A percentile compares a stretch with the other conserved stretches of the same genome.
Evolutionary conservation across 2,113 vertebrate genomes (phyloP).

Genomic region (human (Homo sapiens)): DNA sequence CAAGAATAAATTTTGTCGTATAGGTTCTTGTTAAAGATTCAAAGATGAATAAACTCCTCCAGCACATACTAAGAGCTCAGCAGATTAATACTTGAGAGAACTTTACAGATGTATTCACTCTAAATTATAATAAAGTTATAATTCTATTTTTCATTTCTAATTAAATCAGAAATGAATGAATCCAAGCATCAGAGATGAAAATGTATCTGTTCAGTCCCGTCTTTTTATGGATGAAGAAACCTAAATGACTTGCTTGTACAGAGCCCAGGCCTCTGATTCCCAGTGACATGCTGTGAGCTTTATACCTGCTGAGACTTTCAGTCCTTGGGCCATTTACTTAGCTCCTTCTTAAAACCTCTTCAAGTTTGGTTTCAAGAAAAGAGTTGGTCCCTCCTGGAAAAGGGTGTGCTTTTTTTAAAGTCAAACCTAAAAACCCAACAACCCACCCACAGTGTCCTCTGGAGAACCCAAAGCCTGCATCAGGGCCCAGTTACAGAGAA

Average conservation of each 20-base stretch:
- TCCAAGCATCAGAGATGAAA: background rate
- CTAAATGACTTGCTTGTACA: background rate
- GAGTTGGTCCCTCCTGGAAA: background rate
- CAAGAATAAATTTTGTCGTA: background rate
- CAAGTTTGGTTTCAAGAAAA: constrained; percentile 15
- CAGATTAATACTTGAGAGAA: background rate
- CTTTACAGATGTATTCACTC: background rate
- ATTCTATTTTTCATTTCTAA: background rate
- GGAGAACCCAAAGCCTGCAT: background rate
- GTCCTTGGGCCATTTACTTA: background rate
- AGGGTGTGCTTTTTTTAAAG: background rate
- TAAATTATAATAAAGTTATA: background rate
- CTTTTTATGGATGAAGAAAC: background rate
- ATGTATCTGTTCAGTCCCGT: background rate
- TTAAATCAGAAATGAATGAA: background rate
- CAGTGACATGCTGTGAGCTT: background rate
- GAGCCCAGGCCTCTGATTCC: background rate
- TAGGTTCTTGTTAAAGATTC: background rate
- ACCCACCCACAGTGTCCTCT: background rate
- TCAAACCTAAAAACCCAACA: background rate
- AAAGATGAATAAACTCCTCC: background rate
- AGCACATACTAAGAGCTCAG: background rate
- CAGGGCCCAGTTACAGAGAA: background rate
- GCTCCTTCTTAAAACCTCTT: background rate
- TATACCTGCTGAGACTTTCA: background rate